phyloP scores from a whole-genome alignment of 2,888 invertebrate genomes.

The Amiota communis region DNA sequence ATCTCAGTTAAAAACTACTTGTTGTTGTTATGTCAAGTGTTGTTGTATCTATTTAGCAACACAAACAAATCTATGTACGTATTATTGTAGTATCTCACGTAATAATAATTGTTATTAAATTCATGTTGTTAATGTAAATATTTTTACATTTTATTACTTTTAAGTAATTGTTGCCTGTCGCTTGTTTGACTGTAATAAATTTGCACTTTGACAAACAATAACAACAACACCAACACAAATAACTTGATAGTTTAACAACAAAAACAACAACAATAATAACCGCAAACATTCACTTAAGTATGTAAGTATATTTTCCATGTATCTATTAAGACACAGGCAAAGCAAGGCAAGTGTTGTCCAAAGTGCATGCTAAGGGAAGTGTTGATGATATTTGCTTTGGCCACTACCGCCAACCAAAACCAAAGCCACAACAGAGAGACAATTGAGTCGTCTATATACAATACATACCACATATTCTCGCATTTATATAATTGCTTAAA shows the following conservation, averaged over 20 bases:
- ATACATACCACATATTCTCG: too few species aligned
- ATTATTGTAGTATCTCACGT: not conserved
- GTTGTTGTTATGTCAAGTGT: too few species aligned
- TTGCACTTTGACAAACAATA: slow-evolving; percentile 21
- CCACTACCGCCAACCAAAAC: too few species aligned
- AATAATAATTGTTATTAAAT: slow-evolving; percentile 12
- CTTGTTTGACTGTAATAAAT: not conserved
- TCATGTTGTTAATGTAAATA: slow-evolving; percentile 9
- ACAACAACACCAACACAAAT: not conserved
- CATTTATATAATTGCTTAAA: too few species aligned
- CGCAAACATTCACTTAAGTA: slow-evolving; percentile 7
- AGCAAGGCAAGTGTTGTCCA: too few species aligned
- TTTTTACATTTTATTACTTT: slow-evolving; percentile 19
- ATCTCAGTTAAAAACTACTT: too few species aligned
- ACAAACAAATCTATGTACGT: too few species aligned
- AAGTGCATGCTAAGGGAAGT: too few species aligned
- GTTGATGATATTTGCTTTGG: too few species aligned
- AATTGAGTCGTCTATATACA: too few species aligned
- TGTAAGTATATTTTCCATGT: not conserved
- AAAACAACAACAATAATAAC: not conserved
- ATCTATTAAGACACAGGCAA: too few species aligned
- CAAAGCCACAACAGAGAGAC: too few species aligned
- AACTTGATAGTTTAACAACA: not conserved
- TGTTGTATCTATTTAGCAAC: not conserved
- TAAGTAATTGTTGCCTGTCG: slow-evolving; percentile 15